Conservation (phyloP, 92 coral and sea anemone genomes). For the Montipora capitata region DNA sequence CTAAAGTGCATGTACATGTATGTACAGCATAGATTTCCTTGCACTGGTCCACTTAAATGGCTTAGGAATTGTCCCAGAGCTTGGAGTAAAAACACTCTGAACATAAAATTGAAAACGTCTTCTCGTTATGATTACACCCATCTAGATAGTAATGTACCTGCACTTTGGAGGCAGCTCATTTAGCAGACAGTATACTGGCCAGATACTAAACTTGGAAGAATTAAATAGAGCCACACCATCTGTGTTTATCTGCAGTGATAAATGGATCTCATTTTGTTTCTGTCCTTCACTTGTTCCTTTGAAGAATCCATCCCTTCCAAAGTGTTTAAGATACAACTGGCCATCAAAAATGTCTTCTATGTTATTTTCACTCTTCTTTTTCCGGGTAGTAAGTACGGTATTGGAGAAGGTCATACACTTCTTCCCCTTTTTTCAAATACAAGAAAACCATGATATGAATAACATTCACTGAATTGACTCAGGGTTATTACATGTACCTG, state of each 20-base stretch:
- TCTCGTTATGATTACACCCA: neutral
- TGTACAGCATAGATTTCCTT: too few species aligned
- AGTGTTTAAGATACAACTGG: constrained; percentile 52
- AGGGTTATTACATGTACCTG: neutral
- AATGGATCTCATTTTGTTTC: constrained; percentile 43
- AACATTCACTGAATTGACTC: neutral
- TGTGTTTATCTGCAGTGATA: constrained; percentile 70
- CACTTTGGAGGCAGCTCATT: constrained; percentile 72
- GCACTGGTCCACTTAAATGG: too few species aligned
- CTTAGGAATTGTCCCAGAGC: neutral
- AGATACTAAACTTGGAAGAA: constrained; percentile 62
- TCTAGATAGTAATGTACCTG: constrained; percentile 37
- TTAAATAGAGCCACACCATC: constrained; percentile 70
- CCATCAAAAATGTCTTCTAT: constrained; percentile 73
- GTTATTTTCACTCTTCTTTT: constrained; percentile 23
- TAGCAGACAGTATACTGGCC: constrained; percentile 66
- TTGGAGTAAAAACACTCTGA: neutral
- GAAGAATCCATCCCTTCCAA: constrained; percentile 51
- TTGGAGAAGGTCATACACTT: constrained; percentile 25
- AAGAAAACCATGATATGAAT: neutral
- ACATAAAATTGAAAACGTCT: too few species aligned
- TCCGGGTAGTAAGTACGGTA: constrained; percentile 7
- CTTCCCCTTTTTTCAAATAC: neutral
- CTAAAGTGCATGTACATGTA: too few species aligned
- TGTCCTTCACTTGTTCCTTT: constrained; percentile 18